Base-by-base conservation (phyloP, 2,797 vertebrate genomes). In the Sebastes diaconus region DNA sequence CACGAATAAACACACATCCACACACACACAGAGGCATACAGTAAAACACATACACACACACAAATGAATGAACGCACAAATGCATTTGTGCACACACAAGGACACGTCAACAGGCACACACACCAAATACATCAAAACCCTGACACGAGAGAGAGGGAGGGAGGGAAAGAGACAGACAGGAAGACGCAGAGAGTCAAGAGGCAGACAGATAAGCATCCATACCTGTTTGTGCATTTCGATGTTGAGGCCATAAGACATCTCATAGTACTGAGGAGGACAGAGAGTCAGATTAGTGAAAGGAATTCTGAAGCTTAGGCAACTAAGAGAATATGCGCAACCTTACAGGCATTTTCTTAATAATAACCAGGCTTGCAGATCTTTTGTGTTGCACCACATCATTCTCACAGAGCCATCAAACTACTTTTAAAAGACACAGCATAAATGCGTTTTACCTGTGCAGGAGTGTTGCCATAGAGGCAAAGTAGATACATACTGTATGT, bases 161-260 rank as follows among this genome's bases (percentile, higher is more conserved):
- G 14, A 32, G 25, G 27, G 27, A 65, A 68, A 75, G 27, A 79
- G 68, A 74, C 64, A 79, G 77, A 84, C 67, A 81, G 73, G 68
- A 73, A 68, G 75, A 81, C 22, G 22, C 16, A 75, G 27, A 73
- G 46, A 72, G 52, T 13, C 29, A 75, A 68, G 64, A 58, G 54
- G 54, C 59, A 80, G 61, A 85, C 55, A 64, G 76, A 86, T 59
- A 39, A 80, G 77, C 68, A 77, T 68, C 75, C 90, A 68, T 94
- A 95, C 94, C 94, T 99, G 98, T 94, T 99, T 99, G 92, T 99
- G 98, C 97, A 99, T 99, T 96, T 98, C 98, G 84, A 99, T 99
- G 96, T 99, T 99, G 94, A 99, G 97, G 92, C 98, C 98, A 66
- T 99, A 99, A 0, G 98, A 99, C 98, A 99, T 99, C 95, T 99